These are phyloP conservation scores for Polypedilum vanderplanki DNA, from an alignment of 1,140 invertebrate species.

Conservation along the genomic window DNA sequence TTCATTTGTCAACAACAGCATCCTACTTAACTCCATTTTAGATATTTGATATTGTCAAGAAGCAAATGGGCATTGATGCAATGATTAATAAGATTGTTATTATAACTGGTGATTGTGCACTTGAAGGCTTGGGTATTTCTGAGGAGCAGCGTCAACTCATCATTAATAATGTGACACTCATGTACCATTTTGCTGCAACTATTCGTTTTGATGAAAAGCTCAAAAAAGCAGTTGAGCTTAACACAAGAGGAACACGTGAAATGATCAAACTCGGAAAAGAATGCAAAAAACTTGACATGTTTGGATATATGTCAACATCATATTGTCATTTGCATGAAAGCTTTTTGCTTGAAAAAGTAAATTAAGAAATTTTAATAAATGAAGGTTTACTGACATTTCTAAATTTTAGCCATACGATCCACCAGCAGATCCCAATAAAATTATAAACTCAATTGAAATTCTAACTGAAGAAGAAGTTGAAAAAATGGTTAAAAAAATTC, in stretches of 20 bases:
- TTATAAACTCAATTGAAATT: constrained; percentile 83
- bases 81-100: constrained; percentile 59
- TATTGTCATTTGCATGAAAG: constrained; percentile 59
- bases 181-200: constrained; percentile 89
- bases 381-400: not conserved
- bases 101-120: constrained; percentile 70
- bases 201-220: constrained; percentile 68
- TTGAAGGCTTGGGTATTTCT: constrained; percentile 66
- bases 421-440: constrained; percentile 77
- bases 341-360: constrained; percentile 54
- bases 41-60: constrained; percentile 69
- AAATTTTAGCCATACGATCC: constrained; percentile 66
- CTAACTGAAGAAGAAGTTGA: constrained; percentile 64
- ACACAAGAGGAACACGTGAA: constrained; percentile 65
- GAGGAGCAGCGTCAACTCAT: constrained; percentile 60
- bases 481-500: not conserved
- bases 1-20: not conserved
- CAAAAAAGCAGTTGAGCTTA: constrained; percentile 64
- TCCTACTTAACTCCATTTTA: constrained; percentile 42
- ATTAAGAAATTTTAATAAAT: not conserved
- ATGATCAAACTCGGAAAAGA: constrained; percentile 66
- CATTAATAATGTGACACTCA: constrained; percentile 64
- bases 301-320: constrained; percentile 55
- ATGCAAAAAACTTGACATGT: constrained; percentile 61
- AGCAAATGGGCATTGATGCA: constrained; percentile 48